Evolutionary conservation across 2,888 invertebrate genomes (phyloP).

Genomic region (Muschampia plurimacula): DNA sequence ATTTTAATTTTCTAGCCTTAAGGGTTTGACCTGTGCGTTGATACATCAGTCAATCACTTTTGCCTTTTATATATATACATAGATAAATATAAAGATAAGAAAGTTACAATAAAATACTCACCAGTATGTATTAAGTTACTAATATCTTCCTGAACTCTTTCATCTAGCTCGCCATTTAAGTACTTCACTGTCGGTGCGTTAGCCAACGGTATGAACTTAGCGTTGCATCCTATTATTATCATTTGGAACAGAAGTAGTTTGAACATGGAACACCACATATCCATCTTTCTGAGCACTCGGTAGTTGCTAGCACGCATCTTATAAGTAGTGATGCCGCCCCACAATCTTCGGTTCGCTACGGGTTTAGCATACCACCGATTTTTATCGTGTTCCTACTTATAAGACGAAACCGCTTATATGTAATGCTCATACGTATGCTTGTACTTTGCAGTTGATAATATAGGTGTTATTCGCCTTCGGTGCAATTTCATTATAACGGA

Average conservation of each 20-base stretch:
- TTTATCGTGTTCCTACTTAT: slow-evolving; percentile 34
- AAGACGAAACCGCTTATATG: slow-evolving; percentile 25
- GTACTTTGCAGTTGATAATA: slow-evolving; percentile 74
- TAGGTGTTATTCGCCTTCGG: slow-evolving; percentile 64
- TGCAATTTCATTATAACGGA: slow-evolving; percentile 76
- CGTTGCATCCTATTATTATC: slow-evolving; percentile 74
- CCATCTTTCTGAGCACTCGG: slow-evolving; percentile 73
- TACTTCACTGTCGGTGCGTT: slow-evolving; percentile 52
- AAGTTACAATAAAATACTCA: slow-evolving; percentile 53
- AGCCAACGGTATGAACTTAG: slow-evolving; percentile 68
- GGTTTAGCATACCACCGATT: slow-evolving; percentile 52
- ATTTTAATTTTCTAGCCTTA: no score
- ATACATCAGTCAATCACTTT: no score
- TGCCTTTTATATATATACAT: background rate
- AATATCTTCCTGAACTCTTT: slow-evolving; percentile 71
- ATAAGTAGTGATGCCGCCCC: slow-evolving; percentile 54
- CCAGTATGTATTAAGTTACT: slow-evolving; percentile 75
- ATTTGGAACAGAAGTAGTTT: slow-evolving; percentile 78
- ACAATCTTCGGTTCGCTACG: slow-evolving; percentile 46
- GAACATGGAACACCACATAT: slow-evolving; percentile 75
- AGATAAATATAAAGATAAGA: background rate
- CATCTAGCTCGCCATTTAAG: slow-evolving; percentile 50
- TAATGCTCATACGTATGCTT: slow-evolving; percentile 59
- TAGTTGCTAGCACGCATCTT: slow-evolving; percentile 67
- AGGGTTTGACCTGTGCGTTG: no score